Evolutionary conservation across 2,113 vertebrate species (phyloP).

Genomic region (Callipepla squamata): DNA sequence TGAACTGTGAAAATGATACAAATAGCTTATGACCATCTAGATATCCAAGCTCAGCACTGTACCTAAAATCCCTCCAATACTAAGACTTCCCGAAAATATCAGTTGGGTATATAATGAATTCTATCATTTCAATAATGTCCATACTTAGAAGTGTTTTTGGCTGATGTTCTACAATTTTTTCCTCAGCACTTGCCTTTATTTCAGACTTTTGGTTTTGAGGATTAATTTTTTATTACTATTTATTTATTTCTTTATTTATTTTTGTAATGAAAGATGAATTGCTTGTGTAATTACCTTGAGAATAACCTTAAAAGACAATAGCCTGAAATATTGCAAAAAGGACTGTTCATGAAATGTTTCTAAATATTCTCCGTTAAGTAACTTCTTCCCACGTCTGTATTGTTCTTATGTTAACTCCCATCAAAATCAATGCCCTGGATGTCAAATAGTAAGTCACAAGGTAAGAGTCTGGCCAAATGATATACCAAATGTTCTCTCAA

Average conservation of each 20-base stretch:
- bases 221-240: too few species aligned
- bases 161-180: background rate
- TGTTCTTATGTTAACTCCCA: background rate
- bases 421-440: background rate
- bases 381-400: background rate
- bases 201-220: background rate
- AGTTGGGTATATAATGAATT: background rate
- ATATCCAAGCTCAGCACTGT: background rate
- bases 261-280: background rate
- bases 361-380: background rate
- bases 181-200: background rate
- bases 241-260: too few species aligned
- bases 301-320: background rate
- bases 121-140: background rate
- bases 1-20: background rate
- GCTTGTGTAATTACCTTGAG: background rate
- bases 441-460: background rate
- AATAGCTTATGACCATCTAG: background rate
- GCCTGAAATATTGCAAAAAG: background rate
- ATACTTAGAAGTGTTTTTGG: background rate
- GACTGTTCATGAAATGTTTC: background rate
- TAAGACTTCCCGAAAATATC: background rate
- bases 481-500: background rate
- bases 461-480: background rate
- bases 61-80: background rate